Evolutionary conservation across 2,797 vertebrate genomes (phyloP).

Genomic region (Florisuga fusca): DNA sequence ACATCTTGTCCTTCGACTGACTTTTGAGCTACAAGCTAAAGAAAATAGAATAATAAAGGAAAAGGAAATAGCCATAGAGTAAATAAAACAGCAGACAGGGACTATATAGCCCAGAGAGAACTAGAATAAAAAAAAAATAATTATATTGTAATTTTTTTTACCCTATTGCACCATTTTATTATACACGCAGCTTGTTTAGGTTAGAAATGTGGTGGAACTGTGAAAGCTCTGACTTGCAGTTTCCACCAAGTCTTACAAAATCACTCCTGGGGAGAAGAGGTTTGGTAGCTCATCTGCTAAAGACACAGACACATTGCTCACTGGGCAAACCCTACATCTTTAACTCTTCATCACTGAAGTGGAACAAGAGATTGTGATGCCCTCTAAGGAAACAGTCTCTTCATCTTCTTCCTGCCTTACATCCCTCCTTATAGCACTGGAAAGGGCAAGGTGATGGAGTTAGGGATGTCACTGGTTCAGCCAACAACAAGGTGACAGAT

Average conservation of each 20-base stretch:
- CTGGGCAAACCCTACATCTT: not conserved
- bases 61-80: conserved; percentile 59
- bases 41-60: conserved; percentile 55
- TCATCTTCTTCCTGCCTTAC: not conserved
- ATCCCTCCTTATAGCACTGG: not conserved
- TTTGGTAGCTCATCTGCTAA: not conserved
- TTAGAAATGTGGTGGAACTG: not conserved
- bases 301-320: not conserved
- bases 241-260: not conserved
- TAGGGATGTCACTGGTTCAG: not conserved
- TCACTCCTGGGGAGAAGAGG: not conserved
- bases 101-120: conserved; percentile 17
- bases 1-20: conserved; percentile 75
- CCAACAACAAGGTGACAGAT: too few relatives aligned
- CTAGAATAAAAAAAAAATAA: conserved; percentile 69
- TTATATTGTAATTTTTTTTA: conserved; percentile 68
- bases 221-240: not conserved
- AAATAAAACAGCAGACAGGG: conserved; percentile 70
- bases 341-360: not conserved
- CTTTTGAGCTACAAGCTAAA: conserved; percentile 65
- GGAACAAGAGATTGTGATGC: not conserved
- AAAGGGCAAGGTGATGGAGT: not conserved
- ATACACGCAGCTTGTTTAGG: conserved; percentile 6
- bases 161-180: conserved; percentile 26
- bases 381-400: not conserved